Conservation (phyloP, 2,797 vertebrate species). For the Harpia harpyja region DNA sequence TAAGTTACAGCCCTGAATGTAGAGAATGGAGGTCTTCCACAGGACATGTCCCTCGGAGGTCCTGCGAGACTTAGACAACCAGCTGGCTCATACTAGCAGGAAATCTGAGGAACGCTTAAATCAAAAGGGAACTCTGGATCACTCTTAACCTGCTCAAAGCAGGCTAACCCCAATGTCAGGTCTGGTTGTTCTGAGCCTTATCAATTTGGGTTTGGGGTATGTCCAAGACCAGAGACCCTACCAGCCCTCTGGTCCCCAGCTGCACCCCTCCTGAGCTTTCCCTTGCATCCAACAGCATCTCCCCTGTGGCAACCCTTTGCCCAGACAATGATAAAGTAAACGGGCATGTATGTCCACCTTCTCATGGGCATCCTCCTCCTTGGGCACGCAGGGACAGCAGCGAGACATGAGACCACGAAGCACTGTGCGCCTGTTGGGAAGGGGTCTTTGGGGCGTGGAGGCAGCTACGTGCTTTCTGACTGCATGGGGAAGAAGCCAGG, state of each 20-base stretch:
- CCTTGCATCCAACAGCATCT: neutral
- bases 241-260: neutral
- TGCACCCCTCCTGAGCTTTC: neutral
- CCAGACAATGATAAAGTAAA: too few relatives aligned
- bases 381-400: neutral
- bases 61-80: neutral
- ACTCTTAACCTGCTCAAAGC: neutral
- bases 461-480: neutral
- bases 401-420: accelerated
- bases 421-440: neutral
- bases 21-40: neutral
- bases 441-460: accelerated
- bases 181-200: neutral
- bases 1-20: neutral
- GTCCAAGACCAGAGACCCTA: neutral
- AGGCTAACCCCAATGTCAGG: neutral
- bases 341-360: accelerated
- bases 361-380: neutral
- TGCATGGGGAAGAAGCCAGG: neutral
- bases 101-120: neutral
- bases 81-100: neutral
- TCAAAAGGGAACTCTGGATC: neutral
- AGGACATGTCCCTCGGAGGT: neutral
- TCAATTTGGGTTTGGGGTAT: neutral
- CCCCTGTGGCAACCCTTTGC: neutral